Evolutionary conservation across 2,113 vertebrate genomes (phyloP).

Genomic region (Lasiurus borealis): DNA sequence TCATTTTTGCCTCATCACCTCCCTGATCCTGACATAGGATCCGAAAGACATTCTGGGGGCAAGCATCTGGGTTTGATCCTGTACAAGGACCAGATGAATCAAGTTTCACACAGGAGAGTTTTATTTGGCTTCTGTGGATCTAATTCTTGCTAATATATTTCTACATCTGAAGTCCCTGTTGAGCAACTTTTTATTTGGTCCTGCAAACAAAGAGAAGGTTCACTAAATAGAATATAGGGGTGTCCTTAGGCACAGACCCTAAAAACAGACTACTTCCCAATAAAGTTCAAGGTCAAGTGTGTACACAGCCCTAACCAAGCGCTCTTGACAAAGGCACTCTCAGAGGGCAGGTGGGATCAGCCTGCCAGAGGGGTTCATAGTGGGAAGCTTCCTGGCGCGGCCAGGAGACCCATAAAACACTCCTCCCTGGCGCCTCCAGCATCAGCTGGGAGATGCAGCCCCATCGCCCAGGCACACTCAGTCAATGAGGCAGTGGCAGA

Average conservation of each 20-base stretch:
- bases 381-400: neutral
- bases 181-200: neutral
- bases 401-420: accelerated
- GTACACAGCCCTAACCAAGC: neutral
- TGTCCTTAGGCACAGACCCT: neutral
- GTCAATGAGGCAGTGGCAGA: slow-evolving; percentile 56
- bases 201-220: neutral
- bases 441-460: neutral
- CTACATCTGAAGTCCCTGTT: neutral
- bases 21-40: neutral
- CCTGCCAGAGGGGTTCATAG: neutral
- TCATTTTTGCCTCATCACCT: neutral
- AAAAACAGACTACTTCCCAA: slow-evolving; percentile 50
- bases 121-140: neutral
- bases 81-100: neutral
- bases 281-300: slow-evolving; percentile 18
- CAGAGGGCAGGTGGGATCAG: neutral
- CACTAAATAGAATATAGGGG: neutral
- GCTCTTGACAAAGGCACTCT: neutral
- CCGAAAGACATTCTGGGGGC: neutral
- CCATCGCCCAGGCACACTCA: neutral
- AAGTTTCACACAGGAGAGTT: neutral
- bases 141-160: neutral
- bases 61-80: neutral
- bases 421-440: neutral